Evolutionary conservation across 2,113 vertebrate genomes (phyloP), one percentile per base, ranked within the genome.

Genomic region (Corvus cornix): DNA sequence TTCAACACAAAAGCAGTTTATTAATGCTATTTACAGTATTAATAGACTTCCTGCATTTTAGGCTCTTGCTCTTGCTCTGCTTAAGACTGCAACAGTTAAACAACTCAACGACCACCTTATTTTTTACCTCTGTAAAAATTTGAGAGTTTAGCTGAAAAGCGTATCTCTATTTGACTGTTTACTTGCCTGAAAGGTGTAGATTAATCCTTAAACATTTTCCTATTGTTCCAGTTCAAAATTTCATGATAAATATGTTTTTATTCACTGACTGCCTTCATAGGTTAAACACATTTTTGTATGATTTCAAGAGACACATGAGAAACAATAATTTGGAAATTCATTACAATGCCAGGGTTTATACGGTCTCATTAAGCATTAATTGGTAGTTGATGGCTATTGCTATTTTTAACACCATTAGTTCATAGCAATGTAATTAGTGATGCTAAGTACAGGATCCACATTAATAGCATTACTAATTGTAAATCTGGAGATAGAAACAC

Each of bases 381-480:
- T 98, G 98, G 98, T 98, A 98, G 98, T 98, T 98, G 98, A 98
- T 98, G 98, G 98, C 97, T 97, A 98, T 97, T 98, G 98, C 98
- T 98, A 98, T 98, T 98, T 98, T 98, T 98, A 98, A 98, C 97
- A 97, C 97, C 97, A 97, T 98, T 98, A 98, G 98, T 98, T 98
- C 98, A 98, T 98, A 98, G 98, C 98, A 97, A 92, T 98, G 98
- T 98, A 98, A 98, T 98, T 98, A 98, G 98, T 98, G 98, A 98
- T 97, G 98, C 98, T 98, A 98, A 98, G 98, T 98, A 98, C 98
- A 98, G 98, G 98, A 98, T 97, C 98, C 97, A 97, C 98, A 98
- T 98, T 98, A 98, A 98, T 98, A 98, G 98, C 97, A 97, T 98
- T 98, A 97, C 98, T 98, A 98, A 98, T 98, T 98, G 98, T 98